phyloP scores from a whole-genome alignment of 2,888 invertebrate genomes.

The Rhagophthalmus giganteus region DNA sequence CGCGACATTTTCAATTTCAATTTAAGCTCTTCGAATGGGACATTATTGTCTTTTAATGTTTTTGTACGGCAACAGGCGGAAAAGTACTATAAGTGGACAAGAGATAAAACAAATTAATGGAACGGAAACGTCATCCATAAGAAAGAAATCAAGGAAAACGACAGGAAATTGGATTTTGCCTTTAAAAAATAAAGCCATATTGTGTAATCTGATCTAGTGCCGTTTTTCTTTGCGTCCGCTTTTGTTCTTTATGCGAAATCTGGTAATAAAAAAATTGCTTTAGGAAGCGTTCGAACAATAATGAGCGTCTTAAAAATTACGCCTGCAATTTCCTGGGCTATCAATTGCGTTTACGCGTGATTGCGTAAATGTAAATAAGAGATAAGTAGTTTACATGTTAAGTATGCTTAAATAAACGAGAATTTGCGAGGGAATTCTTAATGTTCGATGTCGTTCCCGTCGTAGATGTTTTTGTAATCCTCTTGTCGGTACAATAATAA shows the following conservation, averaged over 20 bases:
- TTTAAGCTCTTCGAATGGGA: no score
- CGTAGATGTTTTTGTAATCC: neutral
- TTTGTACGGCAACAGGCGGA: neutral
- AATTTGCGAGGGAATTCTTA: neutral
- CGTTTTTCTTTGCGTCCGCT: neutral
- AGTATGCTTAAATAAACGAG: no score
- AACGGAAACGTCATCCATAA: conserved; percentile 1
- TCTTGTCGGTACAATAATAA: neutral
- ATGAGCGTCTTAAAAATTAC: neutral
- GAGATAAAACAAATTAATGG: conserved; percentile 4
- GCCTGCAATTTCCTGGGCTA: no score
- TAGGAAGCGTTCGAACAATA: neutral
- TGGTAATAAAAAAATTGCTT: neutral
- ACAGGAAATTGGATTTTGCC: conserved; percentile 11
- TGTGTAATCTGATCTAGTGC: conserved; percentile 2
- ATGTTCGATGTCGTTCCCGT: neutral
- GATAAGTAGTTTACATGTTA: no score
- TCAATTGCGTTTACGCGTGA: no score
- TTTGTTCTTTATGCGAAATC: neutral
- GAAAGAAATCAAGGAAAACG: neutral
- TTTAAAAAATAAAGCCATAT: conserved; percentile 4
- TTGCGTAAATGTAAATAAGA: no score
- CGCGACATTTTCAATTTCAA: no score
- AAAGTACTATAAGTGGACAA: neutral
- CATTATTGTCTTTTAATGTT: no score